Base-by-base conservation (phyloP, 2,797 vertebrate genomes). In the Valencia hispanica region DNA sequence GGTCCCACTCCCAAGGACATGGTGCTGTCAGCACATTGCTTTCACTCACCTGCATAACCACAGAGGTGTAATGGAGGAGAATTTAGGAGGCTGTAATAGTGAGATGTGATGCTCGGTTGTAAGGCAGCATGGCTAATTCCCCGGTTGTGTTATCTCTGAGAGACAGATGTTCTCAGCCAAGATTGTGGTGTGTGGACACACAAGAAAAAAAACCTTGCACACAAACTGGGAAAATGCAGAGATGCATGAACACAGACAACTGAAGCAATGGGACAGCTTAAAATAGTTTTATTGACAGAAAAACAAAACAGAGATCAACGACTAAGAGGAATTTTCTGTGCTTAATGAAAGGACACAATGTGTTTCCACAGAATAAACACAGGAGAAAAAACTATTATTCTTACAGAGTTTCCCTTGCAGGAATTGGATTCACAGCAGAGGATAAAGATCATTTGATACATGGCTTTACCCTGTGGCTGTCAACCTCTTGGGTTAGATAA, bases 71-170 rank as follows among this genome's bases (percentile, higher is more conserved):
- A 91, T 77, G 79, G 84, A 77, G 85, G 88, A 78, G 91, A 93
- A 89, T 92, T 90, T 90, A 87, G 88, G 87, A 85, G 86, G 89
- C 86, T 91, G 87, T 85, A 92, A 90, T 68, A 82, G 89, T 89
- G 85, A 91, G 87, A 93, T 89, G 91, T 71, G 90, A 88, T 90
- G 87, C 85, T 84, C 55, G 14, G 91, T 88, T 89, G 88, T 91
- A 93, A 92, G 90, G 92, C 92, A 90, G 90, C 88, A 87, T 90
- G 88, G 81, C 87, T 91, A 94, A 94, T 94, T 93, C 90, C 80
- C 79, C 0, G 68, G 90, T 90, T 91, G 87, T 88, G 92, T 93
- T 94, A 94, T 94, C 94, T 93, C 90, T 84, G 82, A 92, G 87
- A 91, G 91, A 92, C 94, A 94, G 92, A 93, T 92, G 92, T 90